These are phyloP conservation scores for Saturnia pavonia DNA, from an alignment of 2,888 invertebrate genomes.

Conservation along the genomic window DNA sequence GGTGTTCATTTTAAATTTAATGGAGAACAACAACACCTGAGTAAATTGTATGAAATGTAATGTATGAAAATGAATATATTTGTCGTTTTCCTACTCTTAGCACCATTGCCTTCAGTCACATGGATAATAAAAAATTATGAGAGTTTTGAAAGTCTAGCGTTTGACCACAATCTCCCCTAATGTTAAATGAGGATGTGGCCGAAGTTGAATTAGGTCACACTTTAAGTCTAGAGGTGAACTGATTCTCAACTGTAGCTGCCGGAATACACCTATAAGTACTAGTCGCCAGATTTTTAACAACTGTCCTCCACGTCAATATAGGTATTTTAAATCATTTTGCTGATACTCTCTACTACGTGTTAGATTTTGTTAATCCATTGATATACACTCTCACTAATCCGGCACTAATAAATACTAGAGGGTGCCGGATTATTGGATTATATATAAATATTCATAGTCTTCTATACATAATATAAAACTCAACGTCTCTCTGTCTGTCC, in stretches of 20 bases:
- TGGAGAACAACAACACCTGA: neutral
- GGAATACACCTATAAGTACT: neutral
- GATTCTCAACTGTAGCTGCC: neutral
- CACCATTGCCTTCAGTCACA: neutral
- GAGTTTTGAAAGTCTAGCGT: too few species aligned
- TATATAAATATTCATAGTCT: too few species aligned
- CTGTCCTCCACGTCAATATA: neutral
- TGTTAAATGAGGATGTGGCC: neutral
- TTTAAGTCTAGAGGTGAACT: neutral
- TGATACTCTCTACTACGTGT: neutral
- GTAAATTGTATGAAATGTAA: too few species aligned
- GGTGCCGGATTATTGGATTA: too few species aligned
- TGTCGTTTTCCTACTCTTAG: neutral
- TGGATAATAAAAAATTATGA: too few species aligned
- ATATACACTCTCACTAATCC: too few species aligned
- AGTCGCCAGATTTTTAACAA: neutral
- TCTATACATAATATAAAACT: too few species aligned
- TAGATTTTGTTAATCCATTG: neutral
- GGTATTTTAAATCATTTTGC: neutral
- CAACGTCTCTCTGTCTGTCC: too few species aligned
- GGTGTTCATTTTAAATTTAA: neutral
- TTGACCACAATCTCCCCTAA: neutral
- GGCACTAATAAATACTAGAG: too few species aligned
- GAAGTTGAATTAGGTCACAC: neutral
- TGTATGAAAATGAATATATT: too few species aligned